Conservation (phyloP, 2,888 invertebrate genomes). For the Cinara cedri region DNA sequence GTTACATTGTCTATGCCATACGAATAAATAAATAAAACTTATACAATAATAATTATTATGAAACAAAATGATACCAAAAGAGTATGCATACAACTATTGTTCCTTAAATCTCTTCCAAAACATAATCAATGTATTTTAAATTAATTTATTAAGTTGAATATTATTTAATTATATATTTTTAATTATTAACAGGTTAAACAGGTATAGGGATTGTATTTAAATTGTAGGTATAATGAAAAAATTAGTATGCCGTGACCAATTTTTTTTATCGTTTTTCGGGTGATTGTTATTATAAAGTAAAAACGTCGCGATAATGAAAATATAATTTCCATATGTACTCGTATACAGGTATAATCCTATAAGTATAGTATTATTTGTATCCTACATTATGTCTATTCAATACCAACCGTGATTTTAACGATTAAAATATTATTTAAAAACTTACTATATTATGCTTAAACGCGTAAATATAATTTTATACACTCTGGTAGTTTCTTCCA, state of each 20-base stretch:
- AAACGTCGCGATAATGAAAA: neutral
- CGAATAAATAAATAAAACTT: too few species aligned
- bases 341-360: too few species aligned
- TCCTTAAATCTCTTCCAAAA: too few species aligned
- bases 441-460: conserved; percentile 21
- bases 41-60: too few species aligned
- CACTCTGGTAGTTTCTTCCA: neutral
- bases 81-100: too few species aligned
- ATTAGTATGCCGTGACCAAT: too few species aligned
- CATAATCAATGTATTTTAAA: too few species aligned
- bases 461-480: conserved; percentile 16
- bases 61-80: too few species aligned
- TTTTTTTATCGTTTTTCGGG: neutral
- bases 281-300: too few species aligned
- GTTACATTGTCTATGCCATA: too few species aligned
- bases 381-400: neutral
- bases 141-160: too few species aligned
- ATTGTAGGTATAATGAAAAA: neutral
- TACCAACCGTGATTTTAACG: neutral
- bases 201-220: neutral
- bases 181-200: neutral
- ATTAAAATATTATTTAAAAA: neutral
- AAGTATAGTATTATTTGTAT: conserved; percentile 23
- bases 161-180: conserved; percentile 6
- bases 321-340: too few species aligned